Evolutionary conservation across 2,888 invertebrate genomes (phyloP), one percentile per base, ranked within the genome.

Genomic region (Drosophila algonquin): DNA sequence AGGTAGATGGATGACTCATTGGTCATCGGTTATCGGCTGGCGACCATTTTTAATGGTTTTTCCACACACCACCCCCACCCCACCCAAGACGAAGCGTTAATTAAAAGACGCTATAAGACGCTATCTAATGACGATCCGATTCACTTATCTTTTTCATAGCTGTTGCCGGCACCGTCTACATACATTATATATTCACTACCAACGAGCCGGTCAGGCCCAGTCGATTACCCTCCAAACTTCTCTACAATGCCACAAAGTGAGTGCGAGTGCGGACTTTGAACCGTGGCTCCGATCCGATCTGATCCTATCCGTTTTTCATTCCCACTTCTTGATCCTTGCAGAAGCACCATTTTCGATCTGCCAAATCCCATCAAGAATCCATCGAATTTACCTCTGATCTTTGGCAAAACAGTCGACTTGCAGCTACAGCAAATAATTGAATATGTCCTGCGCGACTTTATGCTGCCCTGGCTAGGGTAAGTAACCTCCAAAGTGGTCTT

Each of bases 381-480:
- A 76, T 93, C 93, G 50, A 95, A 95, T 91, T 93, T 96, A 79
- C 95, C 96, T n/a, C 93, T 96, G n/a, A 94, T 97, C 87, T 96
- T 96, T 92, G 96, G 97, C 48, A 94, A 96, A 75, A 96, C 96
- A 67, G 96, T 98, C 45, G 98, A 98, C 89, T 95, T 95, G 82
- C 95, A 97, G 76, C 92, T 98, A 30, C 96, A 97, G 87, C 96
- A 97, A 90, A 93, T 98, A 47, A 93, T 97, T 78, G 97, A 97
- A 91, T 94, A 96, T 90, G 93, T 95, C 45, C 93, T 97, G 48
- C 93, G 96, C 83, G 97, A 98, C 91, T 97, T 96, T 93, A 94
- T 98, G 70, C 93, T 95, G 30, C 93, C 94, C 59, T 97, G 97
- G 96, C 93, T 97, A 52, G 94, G 90, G 91, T 91, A 80, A 67